Evolutionary conservation across 1,140 invertebrate genomes (phyloP).

Genomic region (Penaeus vannamei): DNA sequence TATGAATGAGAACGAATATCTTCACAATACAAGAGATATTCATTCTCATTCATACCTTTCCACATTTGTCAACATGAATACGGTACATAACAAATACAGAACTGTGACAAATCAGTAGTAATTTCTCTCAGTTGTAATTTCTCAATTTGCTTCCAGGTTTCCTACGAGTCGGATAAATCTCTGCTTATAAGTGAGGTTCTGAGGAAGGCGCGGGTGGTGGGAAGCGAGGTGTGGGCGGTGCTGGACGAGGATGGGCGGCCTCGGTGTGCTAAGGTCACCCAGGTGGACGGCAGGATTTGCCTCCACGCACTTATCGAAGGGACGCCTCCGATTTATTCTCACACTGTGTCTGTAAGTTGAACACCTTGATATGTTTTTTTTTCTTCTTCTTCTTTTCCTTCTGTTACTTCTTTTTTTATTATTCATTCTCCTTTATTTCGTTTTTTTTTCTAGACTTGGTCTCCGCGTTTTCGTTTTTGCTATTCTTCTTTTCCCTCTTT

Average conservation of each 20-base stretch:
- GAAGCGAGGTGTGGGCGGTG: conserved; percentile 46
- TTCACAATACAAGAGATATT: too few relatives aligned
- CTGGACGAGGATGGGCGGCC: background rate
- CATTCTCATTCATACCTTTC: too few relatives aligned
- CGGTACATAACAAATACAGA: too few relatives aligned
- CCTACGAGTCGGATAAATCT: background rate
- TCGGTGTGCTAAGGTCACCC: conserved; percentile 33
- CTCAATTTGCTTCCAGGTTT: background rate
- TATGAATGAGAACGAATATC: too few relatives aligned
- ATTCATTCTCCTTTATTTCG: too few relatives aligned
- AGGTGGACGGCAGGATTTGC: background rate
- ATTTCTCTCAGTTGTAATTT: background rate
- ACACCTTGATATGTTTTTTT: background rate
- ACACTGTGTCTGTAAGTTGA: conserved; percentile 34
- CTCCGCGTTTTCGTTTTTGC: too few relatives aligned
- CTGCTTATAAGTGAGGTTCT: conserved; percentile 24
- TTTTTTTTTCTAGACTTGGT: background rate
- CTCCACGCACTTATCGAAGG: conserved; percentile 46
- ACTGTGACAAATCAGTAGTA: too few relatives aligned
- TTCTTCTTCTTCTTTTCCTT: background rate
- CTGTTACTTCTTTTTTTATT: background rate
- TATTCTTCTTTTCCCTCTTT: too few relatives aligned
- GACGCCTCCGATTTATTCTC: conserved; percentile 40
- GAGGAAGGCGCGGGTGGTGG: conserved; percentile 41
- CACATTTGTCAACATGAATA: too few relatives aligned